phyloP scores from a whole-genome alignment of 2,797 vertebrate genomes.

The Poeciliopsis presidionis region DNA sequence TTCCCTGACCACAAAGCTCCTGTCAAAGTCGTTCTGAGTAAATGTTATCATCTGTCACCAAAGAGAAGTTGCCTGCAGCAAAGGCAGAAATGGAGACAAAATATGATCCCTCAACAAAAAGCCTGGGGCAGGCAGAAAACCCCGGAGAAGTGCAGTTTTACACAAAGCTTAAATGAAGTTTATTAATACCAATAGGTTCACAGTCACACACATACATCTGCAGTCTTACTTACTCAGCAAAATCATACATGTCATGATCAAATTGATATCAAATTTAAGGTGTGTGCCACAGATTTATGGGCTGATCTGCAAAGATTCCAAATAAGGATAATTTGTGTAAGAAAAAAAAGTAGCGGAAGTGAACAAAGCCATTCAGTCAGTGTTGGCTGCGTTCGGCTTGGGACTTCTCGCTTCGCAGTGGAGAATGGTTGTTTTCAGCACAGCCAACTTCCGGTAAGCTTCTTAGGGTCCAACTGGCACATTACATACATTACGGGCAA shows the following conservation, averaged over 20 bases:
- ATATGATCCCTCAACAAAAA: conserved; percentile 48
- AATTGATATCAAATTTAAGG: background rate
- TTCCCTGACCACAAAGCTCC: conserved; percentile 25
- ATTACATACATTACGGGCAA: no score
- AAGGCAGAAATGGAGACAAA: conserved; percentile 54
- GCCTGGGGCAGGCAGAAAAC: conserved; percentile 49
- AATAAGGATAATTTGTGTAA: no score
- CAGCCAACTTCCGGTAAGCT: no score
- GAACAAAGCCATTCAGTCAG: no score
- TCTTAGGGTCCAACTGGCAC: no score
- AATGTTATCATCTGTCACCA: conserved; percentile 64
- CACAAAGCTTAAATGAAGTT: conserved; percentile 49
- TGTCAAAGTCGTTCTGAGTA: conserved; percentile 60
- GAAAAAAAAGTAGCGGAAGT: no score
- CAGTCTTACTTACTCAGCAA: background rate
- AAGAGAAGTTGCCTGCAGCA: conserved; percentile 55
- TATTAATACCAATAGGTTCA: conserved; percentile 39
- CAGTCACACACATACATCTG: conserved; percentile 1
- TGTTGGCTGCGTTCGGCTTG: no score
- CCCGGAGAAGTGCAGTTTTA: conserved; percentile 12
- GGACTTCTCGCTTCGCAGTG: no score
- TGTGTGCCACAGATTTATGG: background rate
- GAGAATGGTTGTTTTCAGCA: no score
- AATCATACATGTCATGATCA: background rate
- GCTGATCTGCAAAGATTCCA: no score